phyloP scores from a whole-genome alignment of 2,113 vertebrate species.

The human (Homo sapiens) region GRCh38 chr15:44091501-44092000 shows the following conservation, averaged over 20 bases:
- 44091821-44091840: not conserved
- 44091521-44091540: not conserved
- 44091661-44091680: not conserved
- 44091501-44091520: conserved; percentile 21
- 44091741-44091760: not conserved
- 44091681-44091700: not conserved
- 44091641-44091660: not conserved
- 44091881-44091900: not conserved
- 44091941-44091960: not conserved
- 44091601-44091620: not conserved
- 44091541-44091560: conserved; percentile 42
- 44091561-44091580: conserved; percentile 8
- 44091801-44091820: not conserved
- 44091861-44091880: not conserved
- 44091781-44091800: not conserved
- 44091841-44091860: not conserved
- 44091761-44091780: not conserved
- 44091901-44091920: not conserved
- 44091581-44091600: conserved; percentile 10
- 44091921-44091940: not conserved
- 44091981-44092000: not conserved
- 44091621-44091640: not conserved
- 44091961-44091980: not conserved
- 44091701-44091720: not conserved
- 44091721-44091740: not conserved